phyloP scores from a whole-genome alignment of 2,797 vertebrate species.

The Mus caroli region DNA sequence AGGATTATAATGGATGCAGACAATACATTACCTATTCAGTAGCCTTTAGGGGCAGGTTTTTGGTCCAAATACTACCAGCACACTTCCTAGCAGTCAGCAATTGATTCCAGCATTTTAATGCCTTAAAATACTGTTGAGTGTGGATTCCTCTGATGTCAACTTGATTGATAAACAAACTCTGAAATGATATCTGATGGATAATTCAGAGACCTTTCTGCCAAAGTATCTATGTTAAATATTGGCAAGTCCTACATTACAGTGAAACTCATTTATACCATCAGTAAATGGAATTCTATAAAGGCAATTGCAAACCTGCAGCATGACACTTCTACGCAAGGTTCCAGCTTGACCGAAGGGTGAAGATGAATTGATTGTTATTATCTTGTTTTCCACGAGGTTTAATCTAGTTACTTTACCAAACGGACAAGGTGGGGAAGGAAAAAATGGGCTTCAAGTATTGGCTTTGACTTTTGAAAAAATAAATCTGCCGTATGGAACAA shows the following conservation, averaged over 20 bases:
- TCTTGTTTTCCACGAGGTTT: conserved; percentile 58
- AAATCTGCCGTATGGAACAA: conserved; percentile 68
- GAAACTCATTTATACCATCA: neutral
- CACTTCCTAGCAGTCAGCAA: neutral
- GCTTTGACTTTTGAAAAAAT: conserved; percentile 60
- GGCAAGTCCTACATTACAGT: neutral
- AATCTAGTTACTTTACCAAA: conserved; percentile 69
- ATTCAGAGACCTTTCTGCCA: neutral
- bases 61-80: neutral
- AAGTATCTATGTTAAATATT: neutral
- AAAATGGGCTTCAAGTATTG: conserved; percentile 19
- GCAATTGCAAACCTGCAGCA: neutral
- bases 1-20: too few species aligned
- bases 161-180: neutral
- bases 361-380: conserved; percentile 55
- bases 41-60: neutral
- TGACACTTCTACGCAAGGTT: conserved; percentile 23
- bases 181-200: neutral
- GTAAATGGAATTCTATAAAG: neutral
- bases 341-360: conserved; percentile 29
- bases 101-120: neutral
- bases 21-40: neutral
- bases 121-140: neutral
- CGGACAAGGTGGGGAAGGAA: conserved; percentile 12
- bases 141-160: neutral